Base-by-base conservation (phyloP, 2,888 invertebrate genomes). In the Xylota sylvarum region DNA sequence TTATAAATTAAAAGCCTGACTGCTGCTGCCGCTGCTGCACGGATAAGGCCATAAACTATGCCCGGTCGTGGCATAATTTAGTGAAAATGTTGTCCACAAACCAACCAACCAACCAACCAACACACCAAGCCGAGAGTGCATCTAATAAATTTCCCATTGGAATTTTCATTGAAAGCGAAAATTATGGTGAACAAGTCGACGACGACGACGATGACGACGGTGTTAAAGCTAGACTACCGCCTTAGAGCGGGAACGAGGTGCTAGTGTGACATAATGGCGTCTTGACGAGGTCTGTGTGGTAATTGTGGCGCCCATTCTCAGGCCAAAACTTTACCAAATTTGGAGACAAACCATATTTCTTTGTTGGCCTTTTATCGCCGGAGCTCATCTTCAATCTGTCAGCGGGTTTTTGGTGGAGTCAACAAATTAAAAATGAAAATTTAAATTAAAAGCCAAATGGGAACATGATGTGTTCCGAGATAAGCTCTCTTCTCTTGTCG, bases 41-140 rank as follows among this genome's bases (percentile, higher is more conserved):
- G 69, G 73, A 67, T 86, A 81, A 76, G 82, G 67, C 86, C 73
- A 86, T 82, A 82, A 86, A 86, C 77, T 73, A 86, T 86, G 78
- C 60, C 78, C 77, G 56, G 82, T 86, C 82, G 86, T 86, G 86
- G 86, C 86, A 86, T 86, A 86, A 86, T 86, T 86, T 86, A 82
- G 67, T 86, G 77, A 43, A 78, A 86, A 86, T 82, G 62, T 67
- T 82, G 62, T 72, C 85, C 65, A 81, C 74, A 79, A 79, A 40
- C 58, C n/a, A n/a, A n/a, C n/a, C n/a, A n/a, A n/a, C n/a, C n/a
- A n/a, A 62, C 23, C 32, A 43, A 32, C 37, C 14, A 12, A 65
- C 72, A 35, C 48, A 52, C 48, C 35, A 0, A 23, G 9, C n/a
- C 30, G n/a, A 35, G 55, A 82, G 77, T 82, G 50, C 73, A 77